These are phyloP conservation scores for Pachyseris speciosa DNA, from an alignment of 64 coral and sea anemone genomes.

Conservation along the genomic window DNA sequence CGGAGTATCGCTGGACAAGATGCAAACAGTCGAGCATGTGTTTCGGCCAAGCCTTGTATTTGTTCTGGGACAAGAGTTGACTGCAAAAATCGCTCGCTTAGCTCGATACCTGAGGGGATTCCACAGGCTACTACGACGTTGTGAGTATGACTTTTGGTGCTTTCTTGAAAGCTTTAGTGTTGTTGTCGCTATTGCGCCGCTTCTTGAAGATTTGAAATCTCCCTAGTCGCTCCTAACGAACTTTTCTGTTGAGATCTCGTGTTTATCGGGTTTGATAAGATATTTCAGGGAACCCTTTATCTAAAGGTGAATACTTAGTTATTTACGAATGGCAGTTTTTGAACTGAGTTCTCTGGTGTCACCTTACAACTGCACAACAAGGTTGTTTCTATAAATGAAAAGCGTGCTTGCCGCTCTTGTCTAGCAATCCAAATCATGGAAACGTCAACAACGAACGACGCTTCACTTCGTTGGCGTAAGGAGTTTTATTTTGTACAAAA, in stretches of 20 bases:
- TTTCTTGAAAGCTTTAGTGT: background rate
- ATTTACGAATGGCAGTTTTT: constrained; percentile 45
- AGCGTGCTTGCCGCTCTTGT: background rate
- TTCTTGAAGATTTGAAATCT: background rate
- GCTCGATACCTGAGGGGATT: constrained; percentile 54
- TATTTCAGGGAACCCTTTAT: constrained; percentile 50
- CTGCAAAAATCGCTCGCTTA: constrained; percentile 29
- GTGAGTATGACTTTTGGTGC: constrained; percentile 49
- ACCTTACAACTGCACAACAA: constrained; percentile 23
- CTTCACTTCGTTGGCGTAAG: background rate
- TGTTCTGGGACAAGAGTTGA: constrained; percentile 40
- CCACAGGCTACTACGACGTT: constrained; percentile 45
- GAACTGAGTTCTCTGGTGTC: constrained; percentile 25
- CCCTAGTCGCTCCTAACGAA: constrained; percentile 29
- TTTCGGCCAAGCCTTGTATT: constrained; percentile 44
- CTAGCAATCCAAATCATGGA: background rate
- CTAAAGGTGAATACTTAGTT: constrained; percentile 46
- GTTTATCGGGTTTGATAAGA: constrained; percentile 61
- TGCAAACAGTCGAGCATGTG: constrained; percentile 7
- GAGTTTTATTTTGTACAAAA: background rate
- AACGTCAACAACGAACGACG: background rate
- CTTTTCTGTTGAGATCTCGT: constrained; percentile 22
- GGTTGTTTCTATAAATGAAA: background rate
- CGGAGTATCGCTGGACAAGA: constrained; percentile 30
- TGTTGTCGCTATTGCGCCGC: background rate